These are phyloP conservation scores for Corythaixoides concolor DNA, from an alignment of 2,113 vertebrate species.

Conservation along the genomic window DNA sequence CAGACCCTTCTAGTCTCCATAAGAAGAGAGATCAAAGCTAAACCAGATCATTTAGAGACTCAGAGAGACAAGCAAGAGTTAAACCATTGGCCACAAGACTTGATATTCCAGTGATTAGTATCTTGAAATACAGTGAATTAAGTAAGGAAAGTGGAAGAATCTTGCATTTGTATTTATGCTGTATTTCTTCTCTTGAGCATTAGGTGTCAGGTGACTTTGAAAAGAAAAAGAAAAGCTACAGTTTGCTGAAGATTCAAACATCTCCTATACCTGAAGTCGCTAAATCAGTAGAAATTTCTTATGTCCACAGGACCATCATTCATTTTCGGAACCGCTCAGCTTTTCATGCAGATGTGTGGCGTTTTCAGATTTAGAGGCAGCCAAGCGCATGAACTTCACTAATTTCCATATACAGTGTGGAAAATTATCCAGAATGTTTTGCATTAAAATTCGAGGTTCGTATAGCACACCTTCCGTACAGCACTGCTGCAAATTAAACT, in stretches of 20 bases:
- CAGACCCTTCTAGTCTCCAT: neutral
- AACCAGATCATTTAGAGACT: neutral
- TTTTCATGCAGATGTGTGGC: neutral
- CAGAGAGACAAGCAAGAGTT: neutral
- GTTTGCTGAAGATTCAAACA: neutral
- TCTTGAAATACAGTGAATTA: neutral
- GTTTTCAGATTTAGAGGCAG: constrained; percentile 26
- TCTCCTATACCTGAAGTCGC: neutral
- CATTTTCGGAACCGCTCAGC: constrained; percentile 6
- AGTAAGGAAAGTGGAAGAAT: neutral
- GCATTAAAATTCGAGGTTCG: constrained; percentile 63
- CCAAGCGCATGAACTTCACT: constrained; percentile 11
- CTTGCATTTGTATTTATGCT: neutral
- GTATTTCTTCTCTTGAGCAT: neutral
- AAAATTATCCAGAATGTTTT: constrained; percentile 47
- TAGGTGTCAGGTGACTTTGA: neutral
- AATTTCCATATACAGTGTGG: constrained; percentile 41
- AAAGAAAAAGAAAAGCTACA: neutral
- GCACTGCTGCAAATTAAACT: constrained; percentile 66
- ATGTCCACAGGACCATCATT: neutral
- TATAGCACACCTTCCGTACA: constrained; percentile 32
- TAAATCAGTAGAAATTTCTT: neutral
- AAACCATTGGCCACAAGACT: neutral
- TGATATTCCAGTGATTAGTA: neutral
- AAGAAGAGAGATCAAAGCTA: neutral